These are phyloP conservation scores for Phataginus tetradactyla DNA, from an alignment of 2,797 vertebrate genomes.

Conservation along the genomic window DNA sequence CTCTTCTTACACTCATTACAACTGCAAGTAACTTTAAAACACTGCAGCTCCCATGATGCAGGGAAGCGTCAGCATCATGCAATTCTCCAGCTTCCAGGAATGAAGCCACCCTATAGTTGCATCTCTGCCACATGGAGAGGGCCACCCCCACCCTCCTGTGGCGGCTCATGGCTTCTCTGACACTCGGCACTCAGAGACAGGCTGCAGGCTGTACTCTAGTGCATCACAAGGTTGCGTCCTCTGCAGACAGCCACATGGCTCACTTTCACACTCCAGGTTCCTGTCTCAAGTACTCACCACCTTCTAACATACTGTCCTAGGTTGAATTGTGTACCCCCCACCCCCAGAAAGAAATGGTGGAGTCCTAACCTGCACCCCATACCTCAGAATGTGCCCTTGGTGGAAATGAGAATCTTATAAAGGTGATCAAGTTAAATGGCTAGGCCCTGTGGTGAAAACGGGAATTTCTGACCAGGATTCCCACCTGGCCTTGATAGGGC, in stretches of 20 bases:
- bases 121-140: too few species aligned
- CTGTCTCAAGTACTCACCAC: background rate
- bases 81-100: too few species aligned
- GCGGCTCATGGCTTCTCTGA: background rate
- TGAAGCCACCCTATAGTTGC: fast-evolving
- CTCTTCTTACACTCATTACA: background rate
- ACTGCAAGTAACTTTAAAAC: background rate
- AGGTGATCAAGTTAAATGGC: background rate
- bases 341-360: background rate
- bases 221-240: fast-evolving
- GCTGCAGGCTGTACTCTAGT: fast-evolving
- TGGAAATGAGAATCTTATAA: background rate
- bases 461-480: too few species aligned
- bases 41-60: fast-evolving
- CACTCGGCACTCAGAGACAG: background rate
- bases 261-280: fast-evolving
- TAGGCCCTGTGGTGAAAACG: too few species aligned
- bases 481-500: too few species aligned
- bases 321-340: too few species aligned
- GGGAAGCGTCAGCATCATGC: fast-evolving
- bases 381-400: background rate
- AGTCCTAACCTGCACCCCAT: too few species aligned
- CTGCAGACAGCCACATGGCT: fast-evolving
- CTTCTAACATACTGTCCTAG: fast-evolving
- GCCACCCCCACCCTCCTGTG: fast-evolving